phyloP scores from a whole-genome alignment of 1,140 invertebrate species.

The Oryctes rhinoceros region DNA sequence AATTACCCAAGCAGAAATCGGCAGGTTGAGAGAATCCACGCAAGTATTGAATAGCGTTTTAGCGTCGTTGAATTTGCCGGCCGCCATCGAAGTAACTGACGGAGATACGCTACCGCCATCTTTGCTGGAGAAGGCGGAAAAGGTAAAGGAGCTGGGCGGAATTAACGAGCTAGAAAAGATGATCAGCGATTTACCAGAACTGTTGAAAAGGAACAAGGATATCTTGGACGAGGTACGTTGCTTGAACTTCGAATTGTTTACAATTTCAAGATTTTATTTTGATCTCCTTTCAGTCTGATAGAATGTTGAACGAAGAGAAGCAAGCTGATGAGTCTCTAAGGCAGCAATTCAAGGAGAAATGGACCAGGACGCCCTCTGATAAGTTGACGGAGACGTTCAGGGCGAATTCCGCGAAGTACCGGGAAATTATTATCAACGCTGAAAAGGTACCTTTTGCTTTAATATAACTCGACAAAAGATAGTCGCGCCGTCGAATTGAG shows the following conservation, averaged over 20 bases:
- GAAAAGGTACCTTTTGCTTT: constrained; percentile 65
- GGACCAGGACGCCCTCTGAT: constrained; percentile 88
- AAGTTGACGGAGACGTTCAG: constrained; percentile 90
- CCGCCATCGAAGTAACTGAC: constrained; percentile 90
- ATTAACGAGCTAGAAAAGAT: constrained; percentile 67
- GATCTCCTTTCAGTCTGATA: constrained; percentile 70
- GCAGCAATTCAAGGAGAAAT: constrained; percentile 89
- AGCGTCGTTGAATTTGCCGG: constrained; percentile 95
- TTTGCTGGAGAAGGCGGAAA: constrained; percentile 84
- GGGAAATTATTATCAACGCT: constrained; percentile 91
- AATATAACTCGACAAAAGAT: too few species aligned
- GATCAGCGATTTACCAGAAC: constrained; percentile 85
- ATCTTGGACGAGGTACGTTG: constrained; percentile 88
- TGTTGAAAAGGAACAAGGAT: constrained; percentile 92
- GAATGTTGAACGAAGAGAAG: constrained; percentile 91
- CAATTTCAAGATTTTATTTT: constrained; percentile 32
- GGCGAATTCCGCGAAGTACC: constrained; percentile 89
- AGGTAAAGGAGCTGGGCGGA: constrained; percentile 76
- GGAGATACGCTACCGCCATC: constrained; percentile 86
- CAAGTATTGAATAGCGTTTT: constrained; percentile 91
- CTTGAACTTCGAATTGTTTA: constrained; percentile 14
- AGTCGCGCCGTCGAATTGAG: too few species aligned
- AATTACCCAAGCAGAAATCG: constrained; percentile 78
- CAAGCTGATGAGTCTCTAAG: constrained; percentile 88
- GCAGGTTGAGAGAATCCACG: constrained; percentile 87